phyloP scores from a whole-genome alignment of 2,797 vertebrate genomes.

The Pyrocephalus nanus region DNA sequence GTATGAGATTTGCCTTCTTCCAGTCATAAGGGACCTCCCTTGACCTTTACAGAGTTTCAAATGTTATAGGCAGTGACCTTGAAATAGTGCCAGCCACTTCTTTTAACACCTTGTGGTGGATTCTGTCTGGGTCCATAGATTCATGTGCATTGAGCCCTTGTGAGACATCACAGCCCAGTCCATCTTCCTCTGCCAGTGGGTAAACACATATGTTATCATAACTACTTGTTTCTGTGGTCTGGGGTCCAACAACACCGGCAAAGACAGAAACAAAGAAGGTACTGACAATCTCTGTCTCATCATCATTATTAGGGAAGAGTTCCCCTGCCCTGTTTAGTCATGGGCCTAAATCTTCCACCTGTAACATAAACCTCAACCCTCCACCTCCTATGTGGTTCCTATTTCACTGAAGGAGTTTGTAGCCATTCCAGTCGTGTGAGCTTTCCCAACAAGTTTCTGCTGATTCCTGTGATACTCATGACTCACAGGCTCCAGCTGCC shows the following conservation, averaged over 20 bases:
- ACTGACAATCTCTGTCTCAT: background rate
- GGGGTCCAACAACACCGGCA: background rate
- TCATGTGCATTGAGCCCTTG: background rate
- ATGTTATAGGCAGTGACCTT: background rate
- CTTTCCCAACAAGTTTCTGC: background rate
- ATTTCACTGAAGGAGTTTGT: background rate
- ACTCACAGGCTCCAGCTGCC: background rate
- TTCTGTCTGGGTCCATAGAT: background rate
- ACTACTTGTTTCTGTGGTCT: background rate
- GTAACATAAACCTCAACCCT: background rate
- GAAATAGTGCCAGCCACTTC: background rate
- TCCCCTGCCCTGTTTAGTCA: background rate
- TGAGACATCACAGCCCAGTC: background rate
- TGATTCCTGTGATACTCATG: background rate
- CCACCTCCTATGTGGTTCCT: accelerated
- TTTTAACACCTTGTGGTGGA: background rate
- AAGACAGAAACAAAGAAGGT: background rate
- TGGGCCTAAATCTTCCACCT: background rate
- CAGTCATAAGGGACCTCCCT: background rate
- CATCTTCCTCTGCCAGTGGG: background rate
- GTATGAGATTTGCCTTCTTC: background rate
- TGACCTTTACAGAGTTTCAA: background rate
- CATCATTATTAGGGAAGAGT: background rate
- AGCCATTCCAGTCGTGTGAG: background rate
- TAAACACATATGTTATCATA: accelerated